Base-by-base conservation (phyloP, 2,797 vertebrate species). In the Oryzias dopingdopingensis region DNA sequence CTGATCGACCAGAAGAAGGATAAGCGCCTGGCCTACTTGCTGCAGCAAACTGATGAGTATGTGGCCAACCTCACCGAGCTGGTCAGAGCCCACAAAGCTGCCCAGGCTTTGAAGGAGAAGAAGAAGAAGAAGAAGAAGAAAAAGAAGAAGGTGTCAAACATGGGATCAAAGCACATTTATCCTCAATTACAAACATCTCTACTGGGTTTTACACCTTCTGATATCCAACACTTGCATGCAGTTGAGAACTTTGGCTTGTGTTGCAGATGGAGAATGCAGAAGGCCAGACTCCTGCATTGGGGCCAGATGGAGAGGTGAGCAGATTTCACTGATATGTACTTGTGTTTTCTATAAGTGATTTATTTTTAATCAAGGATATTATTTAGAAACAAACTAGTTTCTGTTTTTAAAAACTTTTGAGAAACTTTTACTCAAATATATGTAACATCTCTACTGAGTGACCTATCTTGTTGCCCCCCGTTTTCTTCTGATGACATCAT, bases 1-100 rank as follows among this genome's bases (percentile, higher is more conserved):
- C 93, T 99, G 62, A 98, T 99, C 0, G 97, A 99, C 77, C 97
- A 99, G 90, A 99, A 99, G 91, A 99, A 99, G 81, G 97, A 99
- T 76, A 98, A 98, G 80, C 95, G 97, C n/a, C 70, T 99, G 88
- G 97, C 97, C 16, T 99, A 99, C 90, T 90, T 99, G 72, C 89
- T 99, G 70, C 97, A 99, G 86, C 97, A 99, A 86, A 99, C 97
- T 0, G 97, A 99, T 0, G 97, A 99, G 90, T 98, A 99, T 0
- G 96, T 99, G 15, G 97, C 96, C 54, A 99, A 98, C 90, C 95
- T 99, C 65, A 99, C 97, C 0, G 97, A 99, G 79, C 90, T 99
- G 50, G 97, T 99, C 49, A 79, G 96, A 61, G 96, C 97, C 29
- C 97, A 99, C 90, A 98, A 99, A 86, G 96, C 96, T 0, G 96